Percentiles rank a stretch among this genome's conserved stretches.
Conservation (phyloP, 2,888 invertebrate species). For the Vesta saturnalis region DNA sequence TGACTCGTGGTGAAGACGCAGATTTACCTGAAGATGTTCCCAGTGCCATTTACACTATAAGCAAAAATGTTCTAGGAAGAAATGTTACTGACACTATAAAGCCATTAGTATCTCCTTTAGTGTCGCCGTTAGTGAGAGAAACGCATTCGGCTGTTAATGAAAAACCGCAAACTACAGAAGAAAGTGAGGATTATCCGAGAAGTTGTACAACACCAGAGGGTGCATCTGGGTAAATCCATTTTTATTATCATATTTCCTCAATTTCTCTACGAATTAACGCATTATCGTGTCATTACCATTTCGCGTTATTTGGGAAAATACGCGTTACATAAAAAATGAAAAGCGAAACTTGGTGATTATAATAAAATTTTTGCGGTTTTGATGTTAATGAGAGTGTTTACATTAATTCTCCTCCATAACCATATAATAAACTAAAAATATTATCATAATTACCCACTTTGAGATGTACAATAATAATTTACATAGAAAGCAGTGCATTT, state of each 20-base stretch:
- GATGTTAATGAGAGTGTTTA: too few species aligned
- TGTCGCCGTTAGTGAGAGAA: constrained; percentile 64
- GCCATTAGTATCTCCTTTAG: constrained; percentile 65
- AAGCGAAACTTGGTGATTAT: too few species aligned
- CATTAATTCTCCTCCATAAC: too few species aligned
- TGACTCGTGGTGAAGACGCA: constrained; percentile 68
- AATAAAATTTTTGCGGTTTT: too few species aligned
- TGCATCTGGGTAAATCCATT: constrained; percentile 68
- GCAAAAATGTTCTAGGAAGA: constrained; percentile 80
- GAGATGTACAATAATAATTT: too few species aligned
- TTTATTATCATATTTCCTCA: neutral
- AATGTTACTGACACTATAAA: constrained; percentile 85
- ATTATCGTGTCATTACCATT: too few species aligned
- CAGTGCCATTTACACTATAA: constrained; percentile 80
- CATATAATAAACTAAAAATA: too few species aligned
- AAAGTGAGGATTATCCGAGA: constrained; percentile 65
- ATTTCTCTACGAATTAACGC: too few species aligned
- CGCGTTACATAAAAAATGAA: too few species aligned
- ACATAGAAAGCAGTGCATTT: too few species aligned
- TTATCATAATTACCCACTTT: too few species aligned
- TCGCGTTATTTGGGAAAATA: too few species aligned
- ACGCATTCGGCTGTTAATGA: constrained; percentile 50
- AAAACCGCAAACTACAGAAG: constrained; percentile 59
- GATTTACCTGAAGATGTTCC: constrained; percentile 69
- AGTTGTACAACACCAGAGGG: constrained; percentile 87